A percentile compares a stretch with the other conserved stretches of the same genome.
Evolutionary conservation across 2,113 vertebrate species (phyloP).

Genomic region (Clupea harengus): DNA sequence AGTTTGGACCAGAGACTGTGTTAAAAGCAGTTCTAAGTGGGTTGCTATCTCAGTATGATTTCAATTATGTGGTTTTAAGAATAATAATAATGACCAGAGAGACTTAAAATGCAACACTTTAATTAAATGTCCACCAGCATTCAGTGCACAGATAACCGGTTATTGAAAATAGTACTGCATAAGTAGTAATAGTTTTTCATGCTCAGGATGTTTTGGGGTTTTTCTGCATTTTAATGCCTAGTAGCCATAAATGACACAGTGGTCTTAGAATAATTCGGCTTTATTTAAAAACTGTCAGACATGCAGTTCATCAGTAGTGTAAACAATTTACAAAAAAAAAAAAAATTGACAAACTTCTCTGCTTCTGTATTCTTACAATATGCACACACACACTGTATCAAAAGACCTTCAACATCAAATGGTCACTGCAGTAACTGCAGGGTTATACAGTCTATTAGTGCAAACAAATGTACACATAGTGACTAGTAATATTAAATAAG

Average conservation of each 20-base stretch:
- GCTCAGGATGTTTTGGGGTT: neutral
- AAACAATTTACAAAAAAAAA: neutral
- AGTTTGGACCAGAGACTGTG: no score
- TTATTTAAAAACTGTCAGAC: constrained; percentile 3
- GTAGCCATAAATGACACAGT: neutral
- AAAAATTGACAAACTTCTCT: neutral
- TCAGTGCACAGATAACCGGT: no score
- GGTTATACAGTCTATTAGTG: neutral
- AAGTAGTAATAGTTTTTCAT: neutral
- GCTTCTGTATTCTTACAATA: neutral
- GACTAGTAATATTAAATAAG: neutral
- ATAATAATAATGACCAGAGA: no score
- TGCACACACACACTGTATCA: neutral
- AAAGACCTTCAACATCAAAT: neutral
- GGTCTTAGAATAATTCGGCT: neutral
- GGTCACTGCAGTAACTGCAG: neutral
- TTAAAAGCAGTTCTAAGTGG: no score
- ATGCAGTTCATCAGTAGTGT: neutral
- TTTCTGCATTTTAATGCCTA: neutral
- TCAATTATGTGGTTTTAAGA: no score
- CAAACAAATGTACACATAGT: neutral
- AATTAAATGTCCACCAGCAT: no score
- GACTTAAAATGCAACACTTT: no score
- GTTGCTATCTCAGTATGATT: no score
- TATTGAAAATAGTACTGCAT: no score